Percentiles rank a stretch among this genome's conserved stretches.
Conservation (phyloP, 1,140 invertebrate genomes). For the Bombus consobrinus region DNA sequence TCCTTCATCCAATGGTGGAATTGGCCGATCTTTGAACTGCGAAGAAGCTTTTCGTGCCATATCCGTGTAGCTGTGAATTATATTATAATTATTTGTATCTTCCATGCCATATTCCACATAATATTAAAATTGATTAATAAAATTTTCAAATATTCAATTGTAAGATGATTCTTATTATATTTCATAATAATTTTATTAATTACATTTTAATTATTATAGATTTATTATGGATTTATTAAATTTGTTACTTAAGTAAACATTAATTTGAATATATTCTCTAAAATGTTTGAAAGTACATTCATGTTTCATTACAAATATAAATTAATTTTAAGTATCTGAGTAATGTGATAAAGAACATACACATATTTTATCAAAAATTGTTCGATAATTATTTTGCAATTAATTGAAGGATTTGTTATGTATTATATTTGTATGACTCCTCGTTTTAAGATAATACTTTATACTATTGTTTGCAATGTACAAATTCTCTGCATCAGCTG, state of each 20-base stretch:
- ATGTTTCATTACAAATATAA: background rate
- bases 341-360: too few relatives aligned
- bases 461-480: background rate
- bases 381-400: background rate
- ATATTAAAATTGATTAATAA: too few relatives aligned
- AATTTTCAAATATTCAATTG: too few relatives aligned
- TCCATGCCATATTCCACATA: too few relatives aligned
- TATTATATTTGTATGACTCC: background rate
- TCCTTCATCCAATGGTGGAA: constrained; percentile 11
- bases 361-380: too few relatives aligned
- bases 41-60: background rate
- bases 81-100: background rate
- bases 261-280: background rate
- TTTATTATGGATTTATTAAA: background rate
- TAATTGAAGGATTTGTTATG: background rate
- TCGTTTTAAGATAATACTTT: background rate
- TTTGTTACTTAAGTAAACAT: background rate
- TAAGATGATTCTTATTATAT: too few relatives aligned
- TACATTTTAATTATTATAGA: too few relatives aligned
- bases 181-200: too few relatives aligned
- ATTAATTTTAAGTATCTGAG: too few relatives aligned
- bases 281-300: background rate
- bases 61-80: constrained; percentile 12
- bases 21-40: constrained; percentile 36
- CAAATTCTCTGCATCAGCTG: background rate